Evolutionary conservation across 2,888 invertebrate genomes (phyloP).

Genomic region (Luffia ferchaultella): DNA sequence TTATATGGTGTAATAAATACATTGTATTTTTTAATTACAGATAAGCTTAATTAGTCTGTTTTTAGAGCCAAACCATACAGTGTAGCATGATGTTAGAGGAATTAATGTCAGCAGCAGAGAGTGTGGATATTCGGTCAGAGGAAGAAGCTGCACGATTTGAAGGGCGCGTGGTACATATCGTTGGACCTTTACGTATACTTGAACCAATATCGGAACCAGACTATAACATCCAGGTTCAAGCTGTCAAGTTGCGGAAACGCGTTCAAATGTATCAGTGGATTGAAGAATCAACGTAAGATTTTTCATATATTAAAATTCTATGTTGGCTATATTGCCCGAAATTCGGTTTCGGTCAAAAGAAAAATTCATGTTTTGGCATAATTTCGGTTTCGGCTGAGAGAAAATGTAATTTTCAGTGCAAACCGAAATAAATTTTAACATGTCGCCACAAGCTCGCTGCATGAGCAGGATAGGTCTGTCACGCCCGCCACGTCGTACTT

Average conservation of each 20-base stretch:
- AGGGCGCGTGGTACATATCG: slow-evolving; percentile 79
- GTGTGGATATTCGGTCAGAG: slow-evolving; percentile 74
- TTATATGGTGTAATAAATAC: too few relatives aligned
- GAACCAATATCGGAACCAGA: slow-evolving; percentile 88
- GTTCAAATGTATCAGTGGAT: slow-evolving; percentile 97
- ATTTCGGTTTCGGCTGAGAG: too few relatives aligned
- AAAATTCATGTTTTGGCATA: too few relatives aligned
- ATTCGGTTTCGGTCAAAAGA: too few relatives aligned
- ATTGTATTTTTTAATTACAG: too few relatives aligned
- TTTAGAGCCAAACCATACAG: slow-evolving; percentile 80
- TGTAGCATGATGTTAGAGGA: slow-evolving; percentile 83
- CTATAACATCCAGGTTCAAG: slow-evolving; percentile 84
- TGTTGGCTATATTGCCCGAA: too few relatives aligned
- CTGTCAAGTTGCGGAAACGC: slow-evolving; percentile 83
- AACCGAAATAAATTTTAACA: too few relatives aligned
- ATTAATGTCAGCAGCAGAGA: slow-evolving; percentile 62
- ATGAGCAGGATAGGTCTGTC: too few relatives aligned
- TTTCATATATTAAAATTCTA: slow-evolving; percentile 27
- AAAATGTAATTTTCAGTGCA: too few relatives aligned
- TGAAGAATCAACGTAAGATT: slow-evolving; percentile 73
- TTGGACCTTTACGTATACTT: slow-evolving; percentile 75
- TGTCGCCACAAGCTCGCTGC: too few relatives aligned
- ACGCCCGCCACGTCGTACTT: too few relatives aligned
- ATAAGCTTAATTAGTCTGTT: too few relatives aligned
- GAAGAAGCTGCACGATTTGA: slow-evolving; percentile 73